These are phyloP conservation scores for Meiosimyza platycephala DNA, from an alignment of 2,888 invertebrate genomes.

Conservation along the genomic window DNA sequence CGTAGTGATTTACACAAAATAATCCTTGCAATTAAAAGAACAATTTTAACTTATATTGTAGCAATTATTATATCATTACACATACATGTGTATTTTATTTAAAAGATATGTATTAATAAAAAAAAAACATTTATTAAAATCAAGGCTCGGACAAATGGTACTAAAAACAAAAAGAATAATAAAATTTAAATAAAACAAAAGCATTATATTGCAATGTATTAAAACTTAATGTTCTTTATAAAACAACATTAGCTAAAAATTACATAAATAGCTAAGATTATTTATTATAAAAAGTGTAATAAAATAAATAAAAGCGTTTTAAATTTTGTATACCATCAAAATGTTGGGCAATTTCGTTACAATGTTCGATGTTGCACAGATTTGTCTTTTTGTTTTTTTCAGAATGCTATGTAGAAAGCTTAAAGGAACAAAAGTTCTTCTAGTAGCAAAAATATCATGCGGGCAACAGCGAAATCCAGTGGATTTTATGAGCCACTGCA, in stretches of 20 bases:
- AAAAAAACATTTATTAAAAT: too few relatives aligned
- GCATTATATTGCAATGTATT: not conserved
- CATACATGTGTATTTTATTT: too few relatives aligned
- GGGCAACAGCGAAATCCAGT: not conserved
- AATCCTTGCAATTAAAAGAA: too few relatives aligned
- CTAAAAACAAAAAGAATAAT: too few relatives aligned
- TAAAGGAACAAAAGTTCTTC: slow-evolving; percentile 13
- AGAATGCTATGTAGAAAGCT: slow-evolving; percentile 22
- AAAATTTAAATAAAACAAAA: not conserved
- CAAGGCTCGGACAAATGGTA: too few relatives aligned
- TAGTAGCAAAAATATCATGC: not conserved
- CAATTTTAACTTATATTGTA: too few relatives aligned
- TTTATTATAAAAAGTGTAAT: slow-evolving; percentile 22
- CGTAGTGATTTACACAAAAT: too few relatives aligned
- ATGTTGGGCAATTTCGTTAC: not conserved
- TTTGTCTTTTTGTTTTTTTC: slow-evolving; percentile 6
- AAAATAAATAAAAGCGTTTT: not conserved
- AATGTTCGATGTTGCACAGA: not conserved
- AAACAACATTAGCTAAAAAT: slow-evolving; percentile 32
- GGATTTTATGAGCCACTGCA: not conserved
- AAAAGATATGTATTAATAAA: too few relatives aligned
- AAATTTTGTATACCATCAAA: not conserved
- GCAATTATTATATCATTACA: too few relatives aligned
- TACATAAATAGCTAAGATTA: slow-evolving; percentile 4
- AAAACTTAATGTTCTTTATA: slow-evolving; percentile 37